Evolutionary conservation across 2,888 invertebrate species (phyloP), one percentile per base, ranked within the genome.

Genomic region (Orchesella flavescens): DNA sequence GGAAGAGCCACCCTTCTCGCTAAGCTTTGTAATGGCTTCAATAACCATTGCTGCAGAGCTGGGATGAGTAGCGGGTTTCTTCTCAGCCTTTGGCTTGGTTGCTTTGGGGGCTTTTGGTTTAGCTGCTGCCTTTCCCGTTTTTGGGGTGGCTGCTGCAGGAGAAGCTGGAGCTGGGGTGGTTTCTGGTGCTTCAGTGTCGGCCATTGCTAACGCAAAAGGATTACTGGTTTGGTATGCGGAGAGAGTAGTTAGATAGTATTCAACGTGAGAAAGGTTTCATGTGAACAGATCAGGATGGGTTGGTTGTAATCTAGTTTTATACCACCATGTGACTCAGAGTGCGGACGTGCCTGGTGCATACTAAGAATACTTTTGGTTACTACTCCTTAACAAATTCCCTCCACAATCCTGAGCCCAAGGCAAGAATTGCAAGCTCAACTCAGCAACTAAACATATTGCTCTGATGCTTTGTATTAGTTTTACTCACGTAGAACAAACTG

Each of bases 1-100:
- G 0, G 93, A 93, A 0, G 93, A 93, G 44, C 93, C 94, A 73
- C 91, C 91, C 53, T 92, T 91, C 88, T 90, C 90, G 75, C 89
- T 89, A 68, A 89, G 74, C 10, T 78, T 83, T 0, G 59, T 61
- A 83, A 90, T 88, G 1, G 93, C 93, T 57, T 90, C 90, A 87
- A 91, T 91, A 0, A 93, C 93, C 93, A 93, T 93, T 44, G 90
- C 90, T 1, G 91, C 88, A 0, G 91, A 91, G 19, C 90, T 90
- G 0, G 92, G 92, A 53, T n/a, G 15, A n/a, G 53, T 10, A 10
- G 53, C n/a, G n/a, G 10, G 13, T 10, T 53, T n/a, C 10, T 53
- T 53, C 53, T 57, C 57, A 17, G 17, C 57, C 57, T 57, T 57
- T 1, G n/a, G 53, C 10, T 53, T 53, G 53, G 15, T 10, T n/a